These are phyloP conservation scores for Columba guinea DNA, from an alignment of 2,797 vertebrate genomes.

Conservation along the genomic window DNA sequence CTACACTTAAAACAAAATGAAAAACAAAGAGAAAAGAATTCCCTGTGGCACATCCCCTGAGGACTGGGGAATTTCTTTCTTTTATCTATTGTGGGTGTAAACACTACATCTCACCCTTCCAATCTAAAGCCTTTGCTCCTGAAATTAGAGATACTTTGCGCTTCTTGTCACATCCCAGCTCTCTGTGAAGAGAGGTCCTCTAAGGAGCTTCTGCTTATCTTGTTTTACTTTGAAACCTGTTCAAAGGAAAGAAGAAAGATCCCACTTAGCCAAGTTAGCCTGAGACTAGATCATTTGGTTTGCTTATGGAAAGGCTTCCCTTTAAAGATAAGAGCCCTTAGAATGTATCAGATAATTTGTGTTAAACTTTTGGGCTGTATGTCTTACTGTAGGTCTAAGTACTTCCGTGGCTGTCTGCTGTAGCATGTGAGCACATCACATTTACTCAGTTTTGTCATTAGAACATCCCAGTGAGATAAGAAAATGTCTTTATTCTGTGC, in stretches of 20 bases:
- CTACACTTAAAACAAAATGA: neutral
- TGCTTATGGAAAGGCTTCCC: constrained; percentile 58
- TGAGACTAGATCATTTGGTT: constrained; percentile 49
- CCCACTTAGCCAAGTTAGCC: constrained; percentile 58
- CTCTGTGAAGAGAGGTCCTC: constrained; percentile 64
- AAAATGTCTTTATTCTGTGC: constrained; percentile 47
- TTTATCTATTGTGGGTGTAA: constrained; percentile 63
- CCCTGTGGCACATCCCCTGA: neutral
- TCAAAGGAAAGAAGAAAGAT: constrained; percentile 74
- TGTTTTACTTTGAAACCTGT: constrained; percentile 76
- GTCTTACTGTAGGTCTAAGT: neutral
- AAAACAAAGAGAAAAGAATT: constrained; percentile 21
- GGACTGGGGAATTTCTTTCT: constrained; percentile 50
- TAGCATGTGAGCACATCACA: constrained; percentile 30
- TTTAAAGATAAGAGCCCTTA: constrained; percentile 69
- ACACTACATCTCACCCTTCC: constrained; percentile 30
- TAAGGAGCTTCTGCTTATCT: constrained; percentile 75
- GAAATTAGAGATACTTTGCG: constrained; percentile 61
- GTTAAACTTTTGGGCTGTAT: constrained; percentile 52
- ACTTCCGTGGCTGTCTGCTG: constrained; percentile 27
- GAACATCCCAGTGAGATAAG: constrained; percentile 36
- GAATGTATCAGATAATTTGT: constrained; percentile 64
- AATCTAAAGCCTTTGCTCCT: constrained; percentile 62
- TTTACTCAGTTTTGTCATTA: constrained; percentile 40
- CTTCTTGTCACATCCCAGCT: constrained; percentile 66